Evolutionary conservation across 1,140 invertebrate species (phyloP).

Genomic region (Ostrea edulis): DNA sequence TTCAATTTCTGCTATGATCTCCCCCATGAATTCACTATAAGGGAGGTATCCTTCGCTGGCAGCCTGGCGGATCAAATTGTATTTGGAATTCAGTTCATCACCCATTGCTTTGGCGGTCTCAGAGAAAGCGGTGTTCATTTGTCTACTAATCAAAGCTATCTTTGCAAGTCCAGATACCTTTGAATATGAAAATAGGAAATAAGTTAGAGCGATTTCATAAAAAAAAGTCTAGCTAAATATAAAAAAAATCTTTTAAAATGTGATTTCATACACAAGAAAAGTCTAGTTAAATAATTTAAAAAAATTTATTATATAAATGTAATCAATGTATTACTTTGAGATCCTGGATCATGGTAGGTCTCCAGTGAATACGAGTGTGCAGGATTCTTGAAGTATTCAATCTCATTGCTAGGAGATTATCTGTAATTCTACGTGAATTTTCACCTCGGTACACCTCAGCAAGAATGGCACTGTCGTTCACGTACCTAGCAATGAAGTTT

Average conservation of each 20-base stretch:
- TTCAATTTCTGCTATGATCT: constrained; percentile 25
- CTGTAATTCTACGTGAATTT: constrained; percentile 64
- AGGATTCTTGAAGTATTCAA: constrained; percentile 92
- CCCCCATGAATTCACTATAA: constrained; percentile 5
- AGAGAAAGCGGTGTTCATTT: constrained; percentile 13
- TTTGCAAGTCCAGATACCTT: background rate
- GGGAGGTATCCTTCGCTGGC: constrained; percentile 23
- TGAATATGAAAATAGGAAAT: background rate
- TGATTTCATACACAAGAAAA: no score
- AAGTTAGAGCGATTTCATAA: background rate
- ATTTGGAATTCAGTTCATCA: constrained; percentile 45
- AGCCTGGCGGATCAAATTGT: constrained; percentile 46
- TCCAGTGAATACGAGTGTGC: constrained; percentile 89
- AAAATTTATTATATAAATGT: background rate
- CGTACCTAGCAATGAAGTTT: constrained; percentile 61
- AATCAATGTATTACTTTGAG: constrained; percentile 72
- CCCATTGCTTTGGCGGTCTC: background rate
- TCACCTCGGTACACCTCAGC: constrained; percentile 67
- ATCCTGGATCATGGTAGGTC: constrained; percentile 85
- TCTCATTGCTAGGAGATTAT: constrained; percentile 83
- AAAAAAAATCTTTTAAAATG: no score
- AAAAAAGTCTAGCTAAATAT: background rate
- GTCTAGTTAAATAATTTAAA: no score
- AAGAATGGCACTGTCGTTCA: constrained; percentile 61
- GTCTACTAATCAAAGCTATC: background rate